Conservation (phyloP, 2,797 vertebrate species). For the Hydrocynus forskahlii region DNA sequence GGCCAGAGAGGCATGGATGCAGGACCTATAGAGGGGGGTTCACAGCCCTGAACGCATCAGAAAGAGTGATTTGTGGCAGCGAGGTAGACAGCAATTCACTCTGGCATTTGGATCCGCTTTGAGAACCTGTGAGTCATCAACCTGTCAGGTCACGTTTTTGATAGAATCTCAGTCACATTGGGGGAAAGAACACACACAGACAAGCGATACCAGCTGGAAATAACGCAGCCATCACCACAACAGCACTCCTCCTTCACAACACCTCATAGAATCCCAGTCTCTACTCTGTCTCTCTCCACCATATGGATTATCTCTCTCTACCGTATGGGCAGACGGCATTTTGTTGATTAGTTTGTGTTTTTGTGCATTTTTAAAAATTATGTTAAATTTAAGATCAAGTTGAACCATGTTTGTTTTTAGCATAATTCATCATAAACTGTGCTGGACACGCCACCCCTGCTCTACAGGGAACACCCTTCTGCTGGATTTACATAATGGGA, state of each 20-base stretch:
- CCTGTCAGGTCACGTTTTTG: conserved; percentile 56
- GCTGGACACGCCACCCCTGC: too few species aligned
- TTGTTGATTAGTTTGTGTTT: not conserved
- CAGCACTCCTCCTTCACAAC: conserved; percentile 20
- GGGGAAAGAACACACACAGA: conserved; percentile 3
- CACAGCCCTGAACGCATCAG: not conserved
- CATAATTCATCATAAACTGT: too few species aligned
- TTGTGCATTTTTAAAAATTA: too few species aligned
- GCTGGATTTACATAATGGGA: too few species aligned
- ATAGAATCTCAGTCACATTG: conserved; percentile 48
- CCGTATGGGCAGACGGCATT: not conserved
- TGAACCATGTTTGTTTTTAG: too few species aligned
- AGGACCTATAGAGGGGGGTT: not conserved
- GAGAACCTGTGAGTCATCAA: conserved; percentile 53
- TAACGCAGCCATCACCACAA: conserved; percentile 3
- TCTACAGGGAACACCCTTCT: too few species aligned
- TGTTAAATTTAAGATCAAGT: too few species aligned
- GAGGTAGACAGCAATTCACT: conserved; percentile 51
- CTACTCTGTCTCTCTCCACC: not conserved
- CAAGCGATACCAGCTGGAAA: not conserved
- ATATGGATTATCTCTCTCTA: too few species aligned
- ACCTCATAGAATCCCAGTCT: not conserved
- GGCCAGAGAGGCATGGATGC: conserved; percentile 11
- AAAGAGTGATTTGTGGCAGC: conserved; percentile 35
- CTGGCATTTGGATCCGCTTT: conserved; percentile 51